Base-by-base conservation (phyloP, 2,888 invertebrate genomes). In the Yponomeuta malinellus region DNA sequence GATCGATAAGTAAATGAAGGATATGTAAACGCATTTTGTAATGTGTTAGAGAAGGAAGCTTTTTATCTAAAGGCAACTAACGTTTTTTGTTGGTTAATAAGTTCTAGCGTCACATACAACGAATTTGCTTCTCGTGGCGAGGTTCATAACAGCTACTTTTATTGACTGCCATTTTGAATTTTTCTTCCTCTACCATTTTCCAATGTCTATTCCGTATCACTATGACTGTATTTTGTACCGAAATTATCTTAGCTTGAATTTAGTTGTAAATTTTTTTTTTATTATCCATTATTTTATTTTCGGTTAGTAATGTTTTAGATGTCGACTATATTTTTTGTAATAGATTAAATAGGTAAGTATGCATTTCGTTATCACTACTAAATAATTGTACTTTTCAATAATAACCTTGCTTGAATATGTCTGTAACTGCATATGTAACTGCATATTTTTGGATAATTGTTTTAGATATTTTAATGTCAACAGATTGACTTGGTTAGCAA, bases 331-430 rank as follows among this genome's bases (percentile, higher is more conserved):
- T 74, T 73, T 73, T 76, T 73, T 74, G 73, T 10, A 74, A 72
- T 76, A 78, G 77, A 78, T 79, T 79, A 6, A 43, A 78, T 75
- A 15, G 15, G 73, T 75, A 75, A 71, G 71, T 68, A 72, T 76
- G 77, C 52, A 59, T 15, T 15, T 59, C 8, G 77, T 78, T 78
- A 73, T 73, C 75, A 76, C 73, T 76, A 76, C 73, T 75, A 73
- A 73, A 71, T 68, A 63, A 68, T 73, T 68, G 59, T 71, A 59
- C 52, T 74, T 69, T 63, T 33, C 33, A 33, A 33, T 33, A 33
- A 33, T 71, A 66, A 64, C n/a, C 33, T 52, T 64, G 67, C 70
- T 70, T 68, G 12, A 15, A 59, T 59, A 15, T 59, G 10, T 52
- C 8, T 68, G 66, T 43, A 63, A 70, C n/a, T 70, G 15, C 63